A percentile compares a stretch with the other conserved stretches of the same genome.
These are phyloP conservation scores for Oreamnos americanus DNA, from an alignment of 2,113 vertebrate genomes.

Conservation along the genomic window DNA sequence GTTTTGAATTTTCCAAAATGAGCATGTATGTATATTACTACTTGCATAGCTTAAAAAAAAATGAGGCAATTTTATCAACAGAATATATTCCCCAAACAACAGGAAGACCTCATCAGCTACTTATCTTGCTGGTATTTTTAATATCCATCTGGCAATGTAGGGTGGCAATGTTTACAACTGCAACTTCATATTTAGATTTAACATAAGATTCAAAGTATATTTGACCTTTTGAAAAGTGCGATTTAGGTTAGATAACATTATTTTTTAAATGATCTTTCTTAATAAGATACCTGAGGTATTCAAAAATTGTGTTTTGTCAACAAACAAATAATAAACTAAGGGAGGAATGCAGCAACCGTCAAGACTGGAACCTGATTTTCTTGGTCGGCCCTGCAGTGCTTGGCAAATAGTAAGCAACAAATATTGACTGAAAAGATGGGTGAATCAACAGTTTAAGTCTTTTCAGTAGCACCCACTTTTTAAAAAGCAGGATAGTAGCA, in stretches of 20 bases:
- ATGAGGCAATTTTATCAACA: not conserved
- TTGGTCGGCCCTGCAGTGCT: not conserved
- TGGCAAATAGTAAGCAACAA: not conserved
- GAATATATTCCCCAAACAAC: not conserved
- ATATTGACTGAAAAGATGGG: not conserved
- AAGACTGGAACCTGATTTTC: not conserved
- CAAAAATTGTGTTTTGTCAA: not conserved
- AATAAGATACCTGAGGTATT: not conserved
- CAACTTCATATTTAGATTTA: slow-evolving; percentile 34
- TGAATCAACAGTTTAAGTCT: not conserved
- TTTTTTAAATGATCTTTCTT: not conserved
- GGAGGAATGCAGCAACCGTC: not conserved
- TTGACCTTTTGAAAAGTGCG: not conserved
- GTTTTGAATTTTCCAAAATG: not conserved
- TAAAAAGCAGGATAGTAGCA: slow-evolving; percentile 29
- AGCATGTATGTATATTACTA: not conserved
- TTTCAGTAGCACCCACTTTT: not conserved
- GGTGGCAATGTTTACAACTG: not conserved
- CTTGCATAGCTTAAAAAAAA: not conserved
- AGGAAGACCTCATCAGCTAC: not conserved
- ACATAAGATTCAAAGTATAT: not conserved
- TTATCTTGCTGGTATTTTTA: slow-evolving; percentile 29
- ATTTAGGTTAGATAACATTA: not conserved
- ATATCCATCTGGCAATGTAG: not conserved
- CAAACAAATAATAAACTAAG: not conserved